Evolutionary conservation across 2,888 invertebrate species (phyloP).

Genomic region (Drosophila anceps): DNA sequence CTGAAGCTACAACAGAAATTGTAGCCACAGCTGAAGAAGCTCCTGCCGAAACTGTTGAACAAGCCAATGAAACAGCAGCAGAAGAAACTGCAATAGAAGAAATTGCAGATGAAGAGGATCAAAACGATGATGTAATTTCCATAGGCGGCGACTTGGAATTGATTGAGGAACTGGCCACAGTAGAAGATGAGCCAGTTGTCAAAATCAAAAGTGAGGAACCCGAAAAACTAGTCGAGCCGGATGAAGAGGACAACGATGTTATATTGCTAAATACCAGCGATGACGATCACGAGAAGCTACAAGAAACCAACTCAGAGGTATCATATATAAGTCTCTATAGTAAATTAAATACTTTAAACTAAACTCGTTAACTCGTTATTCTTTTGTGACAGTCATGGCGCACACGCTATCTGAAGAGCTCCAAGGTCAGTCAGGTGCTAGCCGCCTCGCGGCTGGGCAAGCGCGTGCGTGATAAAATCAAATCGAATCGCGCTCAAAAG

Average conservation of each 20-base stretch:
- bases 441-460: constrained; percentile 87
- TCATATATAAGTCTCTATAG: neutral
- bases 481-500: constrained; percentile 78
- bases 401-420: constrained; percentile 87
- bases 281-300: constrained; percentile 75
- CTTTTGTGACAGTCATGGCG: constrained; percentile 86
- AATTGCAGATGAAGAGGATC: constrained; percentile 84
- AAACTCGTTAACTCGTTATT: constrained; percentile 7
- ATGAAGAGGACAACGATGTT: constrained; percentile 76
- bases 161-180: constrained; percentile 83
- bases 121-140: constrained; percentile 85
- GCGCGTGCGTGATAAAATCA: constrained; percentile 88
- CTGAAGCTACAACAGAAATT: constrained; percentile 12
- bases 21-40: neutral
- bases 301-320: constrained; percentile 67
- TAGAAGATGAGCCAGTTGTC: constrained; percentile 47
- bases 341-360: constrained; percentile 14
- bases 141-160: constrained; percentile 85
- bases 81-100: too few relatives aligned
- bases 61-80: neutral
- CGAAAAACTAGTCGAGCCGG: constrained; percentile 14
- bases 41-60: neutral
- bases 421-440: constrained; percentile 87
- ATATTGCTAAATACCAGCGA: constrained; percentile 82
- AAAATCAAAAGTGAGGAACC: constrained; percentile 59